Evolutionary conservation across 2,113 vertebrate genomes (phyloP).

Genomic region (Thomomys bottae): DNA sequence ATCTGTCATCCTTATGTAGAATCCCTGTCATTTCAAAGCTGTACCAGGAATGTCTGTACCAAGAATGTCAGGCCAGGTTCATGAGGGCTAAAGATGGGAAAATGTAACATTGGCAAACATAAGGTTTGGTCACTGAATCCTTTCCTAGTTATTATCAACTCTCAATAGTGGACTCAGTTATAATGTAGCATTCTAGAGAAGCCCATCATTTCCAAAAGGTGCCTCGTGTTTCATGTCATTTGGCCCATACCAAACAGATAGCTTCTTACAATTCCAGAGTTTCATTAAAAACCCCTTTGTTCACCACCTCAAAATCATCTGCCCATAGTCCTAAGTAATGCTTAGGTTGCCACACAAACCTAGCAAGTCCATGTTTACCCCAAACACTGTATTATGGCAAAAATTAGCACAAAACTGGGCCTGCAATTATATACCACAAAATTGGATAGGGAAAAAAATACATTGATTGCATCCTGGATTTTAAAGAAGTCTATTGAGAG

Average conservation of each 20-base stretch:
- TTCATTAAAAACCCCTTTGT: constrained; percentile 11
- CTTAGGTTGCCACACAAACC: neutral
- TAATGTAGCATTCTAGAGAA: neutral
- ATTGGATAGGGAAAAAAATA: neutral
- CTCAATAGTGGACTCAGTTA: neutral
- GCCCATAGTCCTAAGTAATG: neutral
- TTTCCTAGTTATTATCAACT: neutral
- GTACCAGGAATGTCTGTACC: neutral
- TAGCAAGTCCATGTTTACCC: neutral
- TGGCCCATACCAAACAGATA: neutral
- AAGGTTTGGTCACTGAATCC: neutral
- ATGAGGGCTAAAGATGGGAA: too few relatives aligned
- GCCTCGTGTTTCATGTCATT: too few relatives aligned
- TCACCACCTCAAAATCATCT: constrained; percentile 8
- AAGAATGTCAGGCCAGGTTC: neutral
- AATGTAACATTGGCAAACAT: neutral
- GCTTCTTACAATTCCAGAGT: neutral
- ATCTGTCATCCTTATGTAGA: neutral
- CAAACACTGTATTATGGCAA: neutral
- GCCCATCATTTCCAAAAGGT: neutral
- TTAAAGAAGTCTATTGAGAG: constrained; percentile 12
- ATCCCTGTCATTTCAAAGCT: neutral
- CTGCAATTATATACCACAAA: constrained; percentile 14
- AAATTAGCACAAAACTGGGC: neutral
- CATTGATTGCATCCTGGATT: neutral